A percentile compares a stretch with the other conserved stretches of the same genome.
These are phyloP conservation scores for Luehdorfia chinensis DNA, from an alignment of 1,140 invertebrate species.

Conservation along the genomic window DNA sequence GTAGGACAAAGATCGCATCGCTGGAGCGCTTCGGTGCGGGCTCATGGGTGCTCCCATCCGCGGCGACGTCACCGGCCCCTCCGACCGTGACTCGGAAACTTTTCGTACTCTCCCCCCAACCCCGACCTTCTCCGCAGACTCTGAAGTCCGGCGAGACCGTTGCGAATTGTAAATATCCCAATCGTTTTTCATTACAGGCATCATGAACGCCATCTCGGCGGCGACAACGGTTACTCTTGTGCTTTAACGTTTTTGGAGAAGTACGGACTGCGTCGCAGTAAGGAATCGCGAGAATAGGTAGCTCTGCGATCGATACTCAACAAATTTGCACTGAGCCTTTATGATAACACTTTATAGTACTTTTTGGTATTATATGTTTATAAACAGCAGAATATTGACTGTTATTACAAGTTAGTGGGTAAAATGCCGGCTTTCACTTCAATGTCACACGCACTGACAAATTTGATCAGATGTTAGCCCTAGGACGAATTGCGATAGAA, in stretches of 20 bases:
- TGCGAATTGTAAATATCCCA: constrained; percentile 94
- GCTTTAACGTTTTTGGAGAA: constrained; percentile 65
- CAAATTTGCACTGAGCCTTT: neutral
- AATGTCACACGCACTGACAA: constrained; percentile 60
- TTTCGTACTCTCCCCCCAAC: constrained; percentile 82
- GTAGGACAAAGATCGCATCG: constrained; percentile 80
- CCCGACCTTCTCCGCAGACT: constrained; percentile 82
- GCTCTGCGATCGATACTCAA: constrained; percentile 37
- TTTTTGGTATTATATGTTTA: constrained; percentile 9
- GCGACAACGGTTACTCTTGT: constrained; percentile 55
- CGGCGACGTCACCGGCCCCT: constrained; percentile 85
- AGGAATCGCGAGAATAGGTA: constrained; percentile 30
- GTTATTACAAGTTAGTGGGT: constrained; percentile 19
- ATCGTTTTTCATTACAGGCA: constrained; percentile 94
- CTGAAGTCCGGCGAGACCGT: constrained; percentile 84
- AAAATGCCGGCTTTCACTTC: constrained; percentile 61
- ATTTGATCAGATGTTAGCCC: constrained; percentile 64
- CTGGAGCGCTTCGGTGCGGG: constrained; percentile 81
- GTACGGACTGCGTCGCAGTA: constrained; percentile 40
- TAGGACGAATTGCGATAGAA: constrained; percentile 69
- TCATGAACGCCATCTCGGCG: constrained; percentile 92
- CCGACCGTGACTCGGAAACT: constrained; percentile 89
- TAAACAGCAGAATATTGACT: constrained; percentile 16
- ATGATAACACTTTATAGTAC: neutral
- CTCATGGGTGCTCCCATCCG: constrained; percentile 80